A percentile compares a stretch with the other conserved stretches of the same genome.
phyloP scores from a whole-genome alignment of 2,888 invertebrate genomes.

The Drosophila conformis region DNA sequence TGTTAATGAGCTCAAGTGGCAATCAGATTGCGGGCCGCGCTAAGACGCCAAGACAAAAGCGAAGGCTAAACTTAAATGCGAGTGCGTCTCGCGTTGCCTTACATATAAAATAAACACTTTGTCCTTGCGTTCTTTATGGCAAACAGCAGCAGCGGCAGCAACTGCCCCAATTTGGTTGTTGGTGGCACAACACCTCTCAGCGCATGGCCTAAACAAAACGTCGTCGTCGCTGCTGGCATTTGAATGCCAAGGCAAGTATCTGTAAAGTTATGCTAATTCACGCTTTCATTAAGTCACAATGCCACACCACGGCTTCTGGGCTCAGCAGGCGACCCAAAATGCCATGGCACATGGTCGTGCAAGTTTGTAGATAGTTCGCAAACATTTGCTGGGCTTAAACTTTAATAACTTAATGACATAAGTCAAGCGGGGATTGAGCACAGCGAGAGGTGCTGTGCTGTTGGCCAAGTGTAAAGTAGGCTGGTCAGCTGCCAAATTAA shows the following conservation, averaged over 20 bases:
- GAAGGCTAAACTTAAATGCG: conserved; percentile 21
- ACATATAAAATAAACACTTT: conserved; percentile 71
- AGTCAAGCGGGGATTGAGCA: conserved; percentile 46
- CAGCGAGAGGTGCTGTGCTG: conserved; percentile 3
- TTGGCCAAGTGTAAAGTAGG: conserved; percentile 65
- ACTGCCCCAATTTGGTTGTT: conserved; percentile 11
- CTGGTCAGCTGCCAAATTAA: conserved; percentile 77
- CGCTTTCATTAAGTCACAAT: conserved; percentile 74
- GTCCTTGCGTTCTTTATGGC: conserved; percentile 54
- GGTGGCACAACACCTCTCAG: neutral
- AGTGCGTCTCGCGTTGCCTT: conserved; percentile 30
- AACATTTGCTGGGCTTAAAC: conserved; percentile 67
- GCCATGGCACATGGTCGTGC: conserved; percentile 26
- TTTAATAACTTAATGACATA: conserved; percentile 79
- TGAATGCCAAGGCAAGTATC: conserved; percentile 42
- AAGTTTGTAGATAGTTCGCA: conserved; percentile 70
- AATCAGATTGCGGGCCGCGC: conserved; percentile 68
- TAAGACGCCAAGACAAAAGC: conserved; percentile 38
- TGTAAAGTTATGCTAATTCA: conserved; percentile 73
- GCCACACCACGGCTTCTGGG: conserved; percentile 23
- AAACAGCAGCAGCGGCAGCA: conserved; percentile 1
- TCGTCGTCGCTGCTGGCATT: conserved; percentile 23
- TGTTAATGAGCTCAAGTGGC: conserved; percentile 78
- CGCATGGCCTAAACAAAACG: conserved; percentile 26
- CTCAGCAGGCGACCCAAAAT: conserved; percentile 28